These are phyloP conservation scores for Hippocampus barbouri DNA, from an alignment of 2,113 vertebrate genomes.

Conservation along the genomic window DNA sequence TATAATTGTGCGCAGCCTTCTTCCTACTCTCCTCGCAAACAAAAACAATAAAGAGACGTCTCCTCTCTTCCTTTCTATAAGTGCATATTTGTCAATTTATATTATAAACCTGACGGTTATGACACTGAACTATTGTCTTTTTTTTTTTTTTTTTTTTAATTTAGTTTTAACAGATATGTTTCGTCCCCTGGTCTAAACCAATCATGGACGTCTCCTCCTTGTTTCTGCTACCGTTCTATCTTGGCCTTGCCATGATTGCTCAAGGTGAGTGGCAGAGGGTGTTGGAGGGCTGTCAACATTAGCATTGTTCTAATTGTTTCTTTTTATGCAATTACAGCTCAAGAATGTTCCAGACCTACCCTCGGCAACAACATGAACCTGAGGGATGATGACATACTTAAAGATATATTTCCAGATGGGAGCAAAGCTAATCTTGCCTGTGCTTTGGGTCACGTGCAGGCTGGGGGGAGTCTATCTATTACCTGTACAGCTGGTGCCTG, in stretches of 20 bases:
- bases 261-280: slow-evolving; percentile 38
- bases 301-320: not conserved
- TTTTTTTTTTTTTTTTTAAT: not conserved
- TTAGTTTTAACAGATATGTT: slow-evolving; percentile 1
- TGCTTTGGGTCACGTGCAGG: rapidly evolving
- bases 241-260: slow-evolving; percentile 6
- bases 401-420: not conserved
- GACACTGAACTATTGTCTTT: too few relatives aligned
- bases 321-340: slow-evolving; percentile 20
- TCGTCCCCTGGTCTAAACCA: not conserved
- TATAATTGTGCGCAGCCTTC: too few relatives aligned
- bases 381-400: rapidly evolving
- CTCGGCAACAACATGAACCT: slow-evolving; percentile 9
- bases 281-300: not conserved
- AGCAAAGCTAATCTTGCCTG: slow-evolving; percentile 16
- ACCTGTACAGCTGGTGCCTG: slow-evolving; percentile 36
- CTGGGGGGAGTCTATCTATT: rapidly evolving
- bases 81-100: too few relatives aligned
- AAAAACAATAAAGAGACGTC: too few relatives aligned
- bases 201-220: slow-evolving; percentile 12
- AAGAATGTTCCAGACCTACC: slow-evolving; percentile 1
- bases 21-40: too few relatives aligned
- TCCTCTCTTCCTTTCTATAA: too few relatives aligned
- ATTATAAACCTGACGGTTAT: too few relatives aligned
- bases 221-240: slow-evolving; percentile 10